Evolutionary conservation across 2,888 invertebrate species (phyloP).

Genomic region (Limnephilus auricula): DNA sequence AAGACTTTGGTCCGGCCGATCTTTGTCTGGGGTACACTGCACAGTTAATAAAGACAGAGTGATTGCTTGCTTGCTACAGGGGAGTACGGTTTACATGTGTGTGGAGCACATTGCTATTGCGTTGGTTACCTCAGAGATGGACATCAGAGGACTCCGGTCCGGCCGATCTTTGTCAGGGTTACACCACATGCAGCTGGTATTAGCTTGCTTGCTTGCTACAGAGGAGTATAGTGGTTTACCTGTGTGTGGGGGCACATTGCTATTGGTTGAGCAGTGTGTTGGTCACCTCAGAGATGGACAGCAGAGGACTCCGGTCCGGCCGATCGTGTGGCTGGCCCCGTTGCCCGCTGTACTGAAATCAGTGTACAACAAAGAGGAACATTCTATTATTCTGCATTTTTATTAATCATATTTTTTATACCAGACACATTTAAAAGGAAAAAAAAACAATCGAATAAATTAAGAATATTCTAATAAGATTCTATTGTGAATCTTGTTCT

Average conservation of each 20-base stretch:
- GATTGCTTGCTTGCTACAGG: too few relatives aligned
- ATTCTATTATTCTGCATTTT: conserved; percentile 58
- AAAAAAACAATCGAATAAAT: background rate
- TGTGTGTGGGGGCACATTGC: conserved; percentile 68
- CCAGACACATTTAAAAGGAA: conserved; percentile 49
- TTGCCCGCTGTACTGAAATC: conserved; percentile 70
- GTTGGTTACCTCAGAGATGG: conserved; percentile 88
- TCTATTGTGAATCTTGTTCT: conserved; percentile 22
- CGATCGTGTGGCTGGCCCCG: conserved; percentile 75
- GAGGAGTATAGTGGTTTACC: too few relatives aligned
- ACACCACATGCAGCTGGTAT: too few relatives aligned
- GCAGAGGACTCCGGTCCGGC: conserved; percentile 83
- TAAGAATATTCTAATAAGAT: conserved; percentile 62
- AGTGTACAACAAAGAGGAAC: conserved; percentile 59
- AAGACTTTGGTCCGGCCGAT: too few relatives aligned
- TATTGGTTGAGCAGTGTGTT: conserved; percentile 85
- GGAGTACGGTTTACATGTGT: conserved; percentile 54
- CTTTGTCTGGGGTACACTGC: too few relatives aligned
- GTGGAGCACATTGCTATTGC: conserved; percentile 74
- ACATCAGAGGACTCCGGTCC: conserved; percentile 85
- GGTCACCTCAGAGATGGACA: conserved; percentile 88
- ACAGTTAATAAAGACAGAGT: too few relatives aligned
- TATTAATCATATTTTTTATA: conserved; percentile 67
- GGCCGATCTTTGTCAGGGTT: conserved; percentile 70
- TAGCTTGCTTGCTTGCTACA: too few relatives aligned